Percentiles rank a stretch among this genome's conserved stretches.
phyloP scores from a whole-genome alignment of 2,113 vertebrate genomes.

The Brevimyrus niger region DNA sequence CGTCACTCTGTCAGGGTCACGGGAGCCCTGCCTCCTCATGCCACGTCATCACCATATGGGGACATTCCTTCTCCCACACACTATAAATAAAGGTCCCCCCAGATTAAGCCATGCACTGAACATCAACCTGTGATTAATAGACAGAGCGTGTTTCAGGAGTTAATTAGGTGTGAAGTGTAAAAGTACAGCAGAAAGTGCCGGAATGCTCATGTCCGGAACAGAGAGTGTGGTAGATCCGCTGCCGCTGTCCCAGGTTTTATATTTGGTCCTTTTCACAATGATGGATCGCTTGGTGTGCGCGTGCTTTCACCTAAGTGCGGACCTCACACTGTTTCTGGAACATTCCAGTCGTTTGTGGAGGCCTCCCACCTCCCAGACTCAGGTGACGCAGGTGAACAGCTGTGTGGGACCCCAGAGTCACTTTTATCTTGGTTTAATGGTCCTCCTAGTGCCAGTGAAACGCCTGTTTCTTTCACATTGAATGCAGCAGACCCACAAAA shows the following conservation, averaged over 20 bases:
- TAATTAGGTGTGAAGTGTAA: not conserved
- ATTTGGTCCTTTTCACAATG: not conserved
- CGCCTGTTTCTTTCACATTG: not conserved
- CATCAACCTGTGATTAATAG: slow-evolving; percentile 2
- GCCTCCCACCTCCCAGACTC: not conserved
- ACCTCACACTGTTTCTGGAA: not conserved
- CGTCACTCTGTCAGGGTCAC: not conserved
- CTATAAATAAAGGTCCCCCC: slow-evolving; percentile 15
- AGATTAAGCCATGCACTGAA: not conserved
- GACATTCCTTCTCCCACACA: not conserved
- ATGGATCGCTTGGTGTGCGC: not conserved
- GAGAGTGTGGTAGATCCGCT: no score
- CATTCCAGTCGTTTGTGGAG: not conserved
- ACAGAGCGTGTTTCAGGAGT: not conserved
- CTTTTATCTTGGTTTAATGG: not conserved
- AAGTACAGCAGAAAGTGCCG: not conserved
- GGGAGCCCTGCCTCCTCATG: not conserved
- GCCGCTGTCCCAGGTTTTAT: not conserved
- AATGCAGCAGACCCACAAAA: not conserved
- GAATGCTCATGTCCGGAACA: not conserved
- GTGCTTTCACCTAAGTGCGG: not conserved
- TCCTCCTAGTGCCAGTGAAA: not conserved
- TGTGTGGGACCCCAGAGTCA: not conserved
- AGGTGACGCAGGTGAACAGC: not conserved
- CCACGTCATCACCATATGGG: not conserved